Conservation (phyloP, 92 coral and sea anemone species). For the Phenganax subtilis region DNA sequence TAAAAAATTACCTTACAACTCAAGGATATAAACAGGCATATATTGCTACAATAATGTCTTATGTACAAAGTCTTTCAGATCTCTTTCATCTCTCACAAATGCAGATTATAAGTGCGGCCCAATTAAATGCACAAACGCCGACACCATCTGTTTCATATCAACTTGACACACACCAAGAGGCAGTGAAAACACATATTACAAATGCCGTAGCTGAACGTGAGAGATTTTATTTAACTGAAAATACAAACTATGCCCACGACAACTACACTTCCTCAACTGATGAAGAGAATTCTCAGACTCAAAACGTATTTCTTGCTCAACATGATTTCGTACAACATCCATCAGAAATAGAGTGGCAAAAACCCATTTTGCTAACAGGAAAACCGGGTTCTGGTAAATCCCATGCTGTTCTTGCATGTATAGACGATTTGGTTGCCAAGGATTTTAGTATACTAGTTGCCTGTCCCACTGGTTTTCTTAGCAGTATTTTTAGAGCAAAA, state of each 20-base stretch:
- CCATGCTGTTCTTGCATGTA: not conserved
- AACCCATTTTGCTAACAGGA: not conserved
- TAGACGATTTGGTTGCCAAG: not conserved
- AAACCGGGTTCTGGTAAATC: conserved; percentile 7
- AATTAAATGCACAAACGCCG: not conserved
- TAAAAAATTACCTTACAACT: not conserved
- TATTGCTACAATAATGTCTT: not conserved
- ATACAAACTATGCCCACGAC: too few species aligned
- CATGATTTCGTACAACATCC: too few species aligned
- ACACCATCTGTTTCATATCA: not conserved
- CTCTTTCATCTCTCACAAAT: not conserved
- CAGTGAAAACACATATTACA: not conserved
- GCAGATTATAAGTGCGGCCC: not conserved
- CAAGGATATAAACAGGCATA: not conserved
- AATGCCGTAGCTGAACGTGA: too few species aligned
- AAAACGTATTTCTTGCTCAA: too few species aligned
- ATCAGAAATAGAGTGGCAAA: too few species aligned
- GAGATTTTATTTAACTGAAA: too few species aligned
- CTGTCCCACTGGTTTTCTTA: too few species aligned
- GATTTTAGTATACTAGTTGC: not conserved
- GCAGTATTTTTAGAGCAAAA: not conserved
- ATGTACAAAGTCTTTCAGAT: not conserved
- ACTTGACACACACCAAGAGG: not conserved
- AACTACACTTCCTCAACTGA: too few species aligned
- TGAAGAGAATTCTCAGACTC: not conserved